Percentiles rank a stretch among this genome's conserved stretches.
These are phyloP conservation scores for Lophius americanus DNA, from an alignment of 2,797 vertebrate genomes.

Conservation along the genomic window DNA sequence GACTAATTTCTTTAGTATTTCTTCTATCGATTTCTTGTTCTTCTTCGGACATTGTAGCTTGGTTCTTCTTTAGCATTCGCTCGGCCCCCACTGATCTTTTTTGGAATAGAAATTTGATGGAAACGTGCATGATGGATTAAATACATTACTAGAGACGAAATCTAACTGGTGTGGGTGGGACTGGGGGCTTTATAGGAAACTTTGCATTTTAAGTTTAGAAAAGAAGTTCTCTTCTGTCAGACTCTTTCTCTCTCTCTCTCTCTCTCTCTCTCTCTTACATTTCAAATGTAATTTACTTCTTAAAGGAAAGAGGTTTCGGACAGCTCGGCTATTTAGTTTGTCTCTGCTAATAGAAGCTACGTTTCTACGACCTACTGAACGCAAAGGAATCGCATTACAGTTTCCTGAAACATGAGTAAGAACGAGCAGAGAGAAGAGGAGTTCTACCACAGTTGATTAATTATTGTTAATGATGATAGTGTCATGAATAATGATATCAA, in stretches of 20 bases:
- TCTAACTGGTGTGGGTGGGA: constrained; percentile 66
- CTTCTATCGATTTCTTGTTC: constrained; percentile 80
- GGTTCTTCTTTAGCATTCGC: constrained; percentile 84
- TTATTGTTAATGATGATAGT: constrained; percentile 78
- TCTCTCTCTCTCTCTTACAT: constrained; percentile 33
- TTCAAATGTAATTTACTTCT: constrained; percentile 35
- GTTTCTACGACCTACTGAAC: constrained; percentile 23
- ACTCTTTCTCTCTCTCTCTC: constrained; percentile 63
- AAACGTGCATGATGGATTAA: constrained; percentile 85
- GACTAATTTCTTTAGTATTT: constrained; percentile 82
- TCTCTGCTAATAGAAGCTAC: constrained; percentile 32
- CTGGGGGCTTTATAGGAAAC: constrained; percentile 70
- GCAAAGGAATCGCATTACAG: constrained; percentile 18
- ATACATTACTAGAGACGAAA: constrained; percentile 73
- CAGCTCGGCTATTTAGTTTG: constrained; percentile 33
- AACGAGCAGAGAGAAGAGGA: constrained; percentile 58
- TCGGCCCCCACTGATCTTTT: constrained; percentile 82
- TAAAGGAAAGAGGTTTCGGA: constrained; percentile 20
- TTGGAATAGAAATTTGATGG: constrained; percentile 77
- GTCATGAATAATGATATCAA: constrained; percentile 74
- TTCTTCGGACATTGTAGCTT: constrained; percentile 81
- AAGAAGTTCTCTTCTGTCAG: constrained; percentile 75
- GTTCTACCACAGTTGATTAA: constrained; percentile 73
- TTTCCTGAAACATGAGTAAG: constrained; percentile 58
- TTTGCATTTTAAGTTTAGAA: constrained; percentile 71